Percentiles rank a stretch among this genome's conserved stretches.
Conservation (phyloP, 2,888 invertebrate species). For the Vannuccia rotundouncinata region DNA sequence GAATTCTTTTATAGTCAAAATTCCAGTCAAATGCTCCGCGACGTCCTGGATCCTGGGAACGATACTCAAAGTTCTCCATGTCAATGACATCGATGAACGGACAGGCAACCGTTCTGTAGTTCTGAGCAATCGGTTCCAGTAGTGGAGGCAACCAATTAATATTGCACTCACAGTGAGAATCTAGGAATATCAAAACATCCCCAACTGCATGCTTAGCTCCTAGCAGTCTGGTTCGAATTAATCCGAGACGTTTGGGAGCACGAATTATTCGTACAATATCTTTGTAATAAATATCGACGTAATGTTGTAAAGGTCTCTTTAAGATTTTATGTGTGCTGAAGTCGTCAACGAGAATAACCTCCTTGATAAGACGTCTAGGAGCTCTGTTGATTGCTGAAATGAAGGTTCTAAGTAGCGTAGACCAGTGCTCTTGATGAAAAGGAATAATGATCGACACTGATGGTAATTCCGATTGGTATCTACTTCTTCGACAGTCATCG, state of each 20-base stretch:
- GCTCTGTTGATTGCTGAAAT: slow-evolving; percentile 75
- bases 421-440: slow-evolving; percentile 86
- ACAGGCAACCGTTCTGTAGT: slow-evolving; percentile 78
- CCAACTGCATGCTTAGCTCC: slow-evolving; percentile 55
- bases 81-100: slow-evolving; percentile 87
- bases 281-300: slow-evolving; percentile 59
- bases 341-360: slow-evolving; percentile 78
- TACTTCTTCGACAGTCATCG: slow-evolving; percentile 63
- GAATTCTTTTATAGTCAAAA: slow-evolving; percentile 73
- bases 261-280: slow-evolving; percentile 66
- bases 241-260: slow-evolving; percentile 67
- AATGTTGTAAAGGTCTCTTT: slow-evolving; percentile 65
- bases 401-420: slow-evolving; percentile 71
- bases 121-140: slow-evolving; percentile 60
- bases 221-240: slow-evolving; percentile 76
- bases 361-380: slow-evolving; percentile 69
- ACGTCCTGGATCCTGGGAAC: slow-evolving; percentile 88
- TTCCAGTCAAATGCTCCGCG: slow-evolving; percentile 95
- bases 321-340: slow-evolving; percentile 47
- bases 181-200: slow-evolving; percentile 55
- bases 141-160: slow-evolving; percentile 56
- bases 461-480: slow-evolving; percentile 68
- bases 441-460: slow-evolving; percentile 82
- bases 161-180: slow-evolving; percentile 55
- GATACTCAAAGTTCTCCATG: slow-evolving; percentile 81